Conservation (phyloP, 2,113 vertebrate genomes). For the Marcusenius ussheri region DNA sequence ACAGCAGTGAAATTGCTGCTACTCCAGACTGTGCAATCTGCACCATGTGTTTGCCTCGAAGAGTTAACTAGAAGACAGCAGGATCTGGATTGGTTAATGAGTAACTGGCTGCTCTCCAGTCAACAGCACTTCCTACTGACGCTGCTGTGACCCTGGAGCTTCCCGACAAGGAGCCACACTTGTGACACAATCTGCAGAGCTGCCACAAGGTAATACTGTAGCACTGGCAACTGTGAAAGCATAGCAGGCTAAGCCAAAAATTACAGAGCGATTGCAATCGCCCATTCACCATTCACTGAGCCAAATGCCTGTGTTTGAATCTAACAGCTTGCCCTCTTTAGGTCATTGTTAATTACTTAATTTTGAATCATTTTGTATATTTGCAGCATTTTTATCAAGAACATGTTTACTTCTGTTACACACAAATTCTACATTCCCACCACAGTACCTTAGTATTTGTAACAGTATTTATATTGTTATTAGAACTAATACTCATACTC, state of each 20-base stretch:
- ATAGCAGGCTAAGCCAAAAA: background rate
- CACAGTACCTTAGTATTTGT: background rate
- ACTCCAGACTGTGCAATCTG: background rate
- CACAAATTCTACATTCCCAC: background rate
- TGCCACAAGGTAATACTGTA: background rate
- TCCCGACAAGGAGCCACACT: background rate
- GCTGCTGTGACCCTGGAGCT: background rate
- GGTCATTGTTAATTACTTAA: background rate
- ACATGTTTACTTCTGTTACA: background rate
- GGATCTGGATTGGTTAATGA: slow-evolving; percentile 12
- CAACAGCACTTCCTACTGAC: background rate
- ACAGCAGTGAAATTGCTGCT: background rate
- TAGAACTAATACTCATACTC: background rate
- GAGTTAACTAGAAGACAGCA: background rate
- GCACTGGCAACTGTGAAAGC: background rate
- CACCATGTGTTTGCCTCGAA: background rate
- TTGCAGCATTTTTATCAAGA: background rate
- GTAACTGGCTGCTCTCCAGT: slow-evolving; percentile 1
- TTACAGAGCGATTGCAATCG: background rate
- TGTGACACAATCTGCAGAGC: background rate
- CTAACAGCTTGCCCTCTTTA: background rate
- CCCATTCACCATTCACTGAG: background rate
- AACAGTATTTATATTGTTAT: background rate
- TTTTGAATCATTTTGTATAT: background rate
- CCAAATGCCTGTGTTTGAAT: background rate